Evolutionary conservation across 2,888 invertebrate species (phyloP).

Genomic region (Lithosia quadra): DNA sequence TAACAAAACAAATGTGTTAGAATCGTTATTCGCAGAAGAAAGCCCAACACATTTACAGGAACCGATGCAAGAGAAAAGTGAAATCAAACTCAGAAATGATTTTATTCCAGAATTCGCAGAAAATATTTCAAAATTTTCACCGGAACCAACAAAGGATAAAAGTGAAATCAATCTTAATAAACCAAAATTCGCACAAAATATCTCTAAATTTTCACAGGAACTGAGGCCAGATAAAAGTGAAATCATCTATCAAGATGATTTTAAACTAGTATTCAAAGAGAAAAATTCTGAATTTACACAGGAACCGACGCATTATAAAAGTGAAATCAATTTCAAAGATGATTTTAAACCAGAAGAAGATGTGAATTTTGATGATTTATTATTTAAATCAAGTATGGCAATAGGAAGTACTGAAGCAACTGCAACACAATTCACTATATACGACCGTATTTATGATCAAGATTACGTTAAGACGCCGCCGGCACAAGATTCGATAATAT

Average conservation of each 20-base stretch:
- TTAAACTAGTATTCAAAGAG: too few relatives aligned
- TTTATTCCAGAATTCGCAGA: not conserved
- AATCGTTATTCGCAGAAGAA: not conserved
- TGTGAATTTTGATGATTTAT: not conserved
- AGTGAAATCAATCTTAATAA: not conserved
- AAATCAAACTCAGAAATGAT: not conserved
- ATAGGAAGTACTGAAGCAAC: not conserved
- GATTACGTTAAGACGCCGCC: not conserved
- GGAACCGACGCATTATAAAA: not conserved
- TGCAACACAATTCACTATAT: not conserved
- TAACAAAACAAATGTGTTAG: not conserved
- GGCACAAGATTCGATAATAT: not conserved
- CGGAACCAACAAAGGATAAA: not conserved
- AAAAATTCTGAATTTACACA: too few relatives aligned
- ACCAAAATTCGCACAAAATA: too few relatives aligned
- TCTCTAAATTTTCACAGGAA: not conserved
- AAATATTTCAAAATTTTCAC: too few relatives aligned
- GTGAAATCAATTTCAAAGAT: not conserved
- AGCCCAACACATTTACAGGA: not conserved
- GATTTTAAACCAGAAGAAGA: not conserved
- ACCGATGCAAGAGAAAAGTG: not conserved
- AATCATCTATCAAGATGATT: not conserved
- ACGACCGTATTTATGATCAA: not conserved
- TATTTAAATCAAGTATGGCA: not conserved
- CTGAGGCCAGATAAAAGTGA: not conserved